Evolutionary conservation across 2,113 vertebrate species (phyloP), one percentile per base, ranked within the genome.

Genomic region (Solenodon paradoxus): DNA sequence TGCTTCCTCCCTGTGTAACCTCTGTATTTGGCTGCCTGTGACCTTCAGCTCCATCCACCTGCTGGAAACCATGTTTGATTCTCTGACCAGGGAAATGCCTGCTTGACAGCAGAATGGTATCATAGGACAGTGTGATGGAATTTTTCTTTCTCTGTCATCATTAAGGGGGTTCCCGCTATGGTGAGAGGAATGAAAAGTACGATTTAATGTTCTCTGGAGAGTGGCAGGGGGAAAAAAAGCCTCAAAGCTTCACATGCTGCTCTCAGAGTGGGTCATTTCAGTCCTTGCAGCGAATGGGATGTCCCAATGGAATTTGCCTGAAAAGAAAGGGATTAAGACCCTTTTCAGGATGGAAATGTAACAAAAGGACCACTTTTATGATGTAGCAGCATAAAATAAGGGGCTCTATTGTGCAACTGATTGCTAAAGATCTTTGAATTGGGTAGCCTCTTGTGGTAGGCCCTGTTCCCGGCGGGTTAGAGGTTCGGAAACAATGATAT

Each of bases 311-410:
- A 99, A 99, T 99, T 99, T 99, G 98, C 98, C 98, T 99, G 98
- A 99, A 99, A 99, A 99, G 98, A 99, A 99, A 98, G 97, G 99
- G 99, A 99, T 99, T 99, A 99, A 99, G 98, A 98, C 98, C 97
- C 95, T 99, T 99, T 99, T 99, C 99, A 99, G 98, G 98, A 98
- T 99, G 98, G 98, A 99, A 99, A 99, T 99, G 99, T 98, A 99
- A 99, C 99, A 99, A 99, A 99, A 99, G 99, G 98, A 98, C 98
- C 99, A 99, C 99, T 99, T 99, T 99, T 99, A 99, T 99, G 99
- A 99, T 99, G 99, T 99, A 99, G 99, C 99, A 99, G 99, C 98
- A 99, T 99, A 99, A 99, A 99, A 99, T 99, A 99, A 99, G 99
- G 98, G 98, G 96, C 98, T 99, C 98, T 97, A 99, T 99, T 99